These are phyloP conservation scores for Ephydatia muelleri DNA, from an alignment of 37 sponge, comb jelly and placozoan genomes.

Conservation along the genomic window DNA sequence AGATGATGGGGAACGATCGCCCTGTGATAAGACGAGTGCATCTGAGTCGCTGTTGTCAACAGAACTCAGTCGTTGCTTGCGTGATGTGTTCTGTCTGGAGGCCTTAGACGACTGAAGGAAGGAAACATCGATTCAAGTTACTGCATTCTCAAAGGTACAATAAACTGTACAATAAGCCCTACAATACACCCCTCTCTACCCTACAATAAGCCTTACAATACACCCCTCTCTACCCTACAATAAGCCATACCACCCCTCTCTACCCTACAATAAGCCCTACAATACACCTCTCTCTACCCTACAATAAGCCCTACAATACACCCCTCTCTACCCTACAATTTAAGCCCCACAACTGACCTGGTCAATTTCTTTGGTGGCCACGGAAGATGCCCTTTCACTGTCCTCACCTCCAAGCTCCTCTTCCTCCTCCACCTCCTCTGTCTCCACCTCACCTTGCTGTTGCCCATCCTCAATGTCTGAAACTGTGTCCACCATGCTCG, in stretches of 20 bases:
- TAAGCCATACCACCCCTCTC: too few relatives aligned
- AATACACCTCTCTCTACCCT: too few relatives aligned
- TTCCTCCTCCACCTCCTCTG: conserved; percentile 18
- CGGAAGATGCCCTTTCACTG: not conserved
- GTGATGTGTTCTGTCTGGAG: not conserved
- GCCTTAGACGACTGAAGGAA: not conserved
- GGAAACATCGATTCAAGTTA: too few relatives aligned
- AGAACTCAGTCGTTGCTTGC: not conserved
- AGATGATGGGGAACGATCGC: not conserved
- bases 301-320: too few relatives aligned
- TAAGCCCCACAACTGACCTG: conserved; percentile 16
- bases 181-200: too few relatives aligned
- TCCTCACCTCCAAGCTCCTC: not conserved
- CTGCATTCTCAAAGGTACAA: too few relatives aligned
- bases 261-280: too few relatives aligned
- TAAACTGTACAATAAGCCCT: too few relatives aligned
- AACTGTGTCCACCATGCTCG: not conserved
- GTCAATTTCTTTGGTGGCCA: conserved; percentile 27
- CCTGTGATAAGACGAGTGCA: conserved; percentile 5
- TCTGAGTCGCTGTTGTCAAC: not conserved
- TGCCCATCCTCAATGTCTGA: conserved; percentile 15
- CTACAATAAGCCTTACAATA: too few relatives aligned
- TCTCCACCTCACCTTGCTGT: conserved; percentile 22
- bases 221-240: too few relatives aligned
- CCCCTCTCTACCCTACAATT: not conserved